Evolutionary conservation across 1,140 invertebrate species (phyloP).

Genomic region (Drosophila rhopaloa): DNA sequence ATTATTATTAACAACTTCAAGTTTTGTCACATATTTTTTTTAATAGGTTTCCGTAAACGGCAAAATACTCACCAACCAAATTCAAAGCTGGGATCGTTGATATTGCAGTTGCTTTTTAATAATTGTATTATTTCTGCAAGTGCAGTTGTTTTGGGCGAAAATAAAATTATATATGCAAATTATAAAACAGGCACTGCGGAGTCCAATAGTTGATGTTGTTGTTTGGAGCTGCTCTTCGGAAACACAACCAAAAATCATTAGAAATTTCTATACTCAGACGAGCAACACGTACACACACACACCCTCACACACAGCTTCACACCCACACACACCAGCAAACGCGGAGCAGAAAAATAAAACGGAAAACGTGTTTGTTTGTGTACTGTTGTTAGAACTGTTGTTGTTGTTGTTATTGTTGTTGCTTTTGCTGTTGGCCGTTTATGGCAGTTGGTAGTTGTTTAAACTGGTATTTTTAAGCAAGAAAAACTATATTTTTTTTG

Average conservation of each 20-base stretch:
- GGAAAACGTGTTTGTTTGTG: slow-evolving; percentile 46
- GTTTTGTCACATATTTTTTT: neutral
- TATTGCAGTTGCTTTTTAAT: neutral
- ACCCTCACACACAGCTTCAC: slow-evolving; percentile 27
- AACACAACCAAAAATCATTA: slow-evolving; percentile 48
- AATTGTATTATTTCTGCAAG: neutral
- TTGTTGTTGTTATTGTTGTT: slow-evolving; percentile 47
- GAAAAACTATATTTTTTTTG: slow-evolving; percentile 24
- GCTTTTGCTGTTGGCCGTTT: slow-evolving; percentile 21
- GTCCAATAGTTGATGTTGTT: slow-evolving; percentile 32
- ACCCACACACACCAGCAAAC: slow-evolving; percentile 45
- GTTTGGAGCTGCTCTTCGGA: slow-evolving; percentile 36
- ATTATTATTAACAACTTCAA: too few species aligned
- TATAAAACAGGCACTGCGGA: slow-evolving; percentile 25
- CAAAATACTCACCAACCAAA: slow-evolving; percentile 19
- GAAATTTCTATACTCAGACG: slow-evolving; percentile 46
- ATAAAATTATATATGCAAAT: slow-evolving; percentile 5
- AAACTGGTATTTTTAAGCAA: slow-evolving; percentile 65
- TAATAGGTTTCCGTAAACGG: neutral
- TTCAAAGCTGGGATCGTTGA: neutral
- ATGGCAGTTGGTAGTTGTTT: slow-evolving; percentile 38
- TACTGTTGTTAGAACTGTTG: slow-evolving; percentile 66
- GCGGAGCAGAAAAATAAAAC: slow-evolving; percentile 18
- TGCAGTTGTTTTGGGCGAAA: slow-evolving; percentile 4
- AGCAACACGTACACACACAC: slow-evolving; percentile 49